Evolutionary conservation across 2,113 vertebrate genomes (phyloP).

Genomic region (Paracanthobrama guichenoti): DNA sequence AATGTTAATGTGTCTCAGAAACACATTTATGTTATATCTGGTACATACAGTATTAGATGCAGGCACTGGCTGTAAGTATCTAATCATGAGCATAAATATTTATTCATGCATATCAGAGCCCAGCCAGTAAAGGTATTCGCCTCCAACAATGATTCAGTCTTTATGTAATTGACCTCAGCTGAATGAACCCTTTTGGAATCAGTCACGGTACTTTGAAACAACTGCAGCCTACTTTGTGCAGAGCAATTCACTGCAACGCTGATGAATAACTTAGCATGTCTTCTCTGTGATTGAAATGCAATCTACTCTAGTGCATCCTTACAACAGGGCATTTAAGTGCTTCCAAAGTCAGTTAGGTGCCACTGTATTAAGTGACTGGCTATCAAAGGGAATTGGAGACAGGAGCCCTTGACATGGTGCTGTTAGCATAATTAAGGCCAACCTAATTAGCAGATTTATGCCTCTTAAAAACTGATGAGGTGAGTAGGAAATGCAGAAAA

Average conservation of each 20-base stretch:
- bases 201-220: slow-evolving; percentile 24
- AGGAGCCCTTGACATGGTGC: slow-evolving; percentile 56
- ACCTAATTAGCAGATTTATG: slow-evolving; percentile 60
- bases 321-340: slow-evolving; percentile 50
- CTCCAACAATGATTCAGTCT: slow-evolving; percentile 40
- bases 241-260: slow-evolving; percentile 42
- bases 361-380: slow-evolving; percentile 58
- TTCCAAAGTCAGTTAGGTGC: slow-evolving; percentile 49
- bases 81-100: slow-evolving; percentile 60
- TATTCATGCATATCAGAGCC: slow-evolving; percentile 50
- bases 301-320: slow-evolving; percentile 55
- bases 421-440: slow-evolving; percentile 56
- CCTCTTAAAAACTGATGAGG: slow-evolving; percentile 51
- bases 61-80: not conserved
- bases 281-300: slow-evolving; percentile 61
- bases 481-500: slow-evolving; percentile 16
- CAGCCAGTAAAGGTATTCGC: slow-evolving; percentile 38
- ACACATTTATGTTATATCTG: not conserved
- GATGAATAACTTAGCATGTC: slow-evolving; percentile 66
- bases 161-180: slow-evolving; percentile 61
- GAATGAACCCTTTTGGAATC: slow-evolving; percentile 55
- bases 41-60: not conserved
- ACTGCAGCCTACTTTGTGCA: slow-evolving; percentile 48
- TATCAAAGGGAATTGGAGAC: slow-evolving; percentile 57
- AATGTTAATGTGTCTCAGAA: not conserved